A percentile compares a stretch with the other conserved stretches of the same genome.
These are phyloP conservation scores for Xestia c-nigrum DNA, from an alignment of 2,888 invertebrate species.

Conservation along the genomic window DNA sequence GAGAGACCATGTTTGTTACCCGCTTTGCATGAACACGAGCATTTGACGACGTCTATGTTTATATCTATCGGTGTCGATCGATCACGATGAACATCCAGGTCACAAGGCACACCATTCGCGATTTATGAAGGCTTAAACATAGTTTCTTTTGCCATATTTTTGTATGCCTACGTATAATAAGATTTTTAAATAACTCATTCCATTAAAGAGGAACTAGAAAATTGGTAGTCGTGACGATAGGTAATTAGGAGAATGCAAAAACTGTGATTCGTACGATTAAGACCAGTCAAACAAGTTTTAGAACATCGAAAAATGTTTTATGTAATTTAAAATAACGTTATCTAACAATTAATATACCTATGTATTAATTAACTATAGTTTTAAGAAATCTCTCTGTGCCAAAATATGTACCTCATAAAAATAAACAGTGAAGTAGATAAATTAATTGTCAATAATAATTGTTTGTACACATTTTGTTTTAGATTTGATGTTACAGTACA, in stretches of 20 bases:
- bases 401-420: slow-evolving; percentile 95
- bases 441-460: slow-evolving; percentile 83
- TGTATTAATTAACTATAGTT: slow-evolving; percentile 87
- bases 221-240: slow-evolving; percentile 87
- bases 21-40: slow-evolving; percentile 51
- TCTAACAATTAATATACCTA: slow-evolving; percentile 84
- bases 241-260: slow-evolving; percentile 89
- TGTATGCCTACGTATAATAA: slow-evolving; percentile 80
- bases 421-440: slow-evolving; percentile 88
- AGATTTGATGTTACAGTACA: slow-evolving; percentile 70
- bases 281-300: slow-evolving; percentile 90
- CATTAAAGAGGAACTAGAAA: slow-evolving; percentile 84
- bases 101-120: slow-evolving; percentile 51
- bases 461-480: slow-evolving; percentile 83
- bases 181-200: slow-evolving; percentile 83
- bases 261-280: slow-evolving; percentile 90
- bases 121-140: slow-evolving; percentile 62
- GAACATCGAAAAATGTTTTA: slow-evolving; percentile 90
- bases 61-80: slow-evolving; percentile 28
- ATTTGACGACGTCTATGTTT: slow-evolving; percentile 45
- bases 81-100: slow-evolving; percentile 34
- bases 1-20: slow-evolving; percentile 60
- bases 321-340: slow-evolving; percentile 84
- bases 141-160: slow-evolving; percentile 84
- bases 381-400: slow-evolving; percentile 94